Base-by-base conservation (phyloP, 2,888 invertebrate genomes). In the Tetragonisca angustula region DNA sequence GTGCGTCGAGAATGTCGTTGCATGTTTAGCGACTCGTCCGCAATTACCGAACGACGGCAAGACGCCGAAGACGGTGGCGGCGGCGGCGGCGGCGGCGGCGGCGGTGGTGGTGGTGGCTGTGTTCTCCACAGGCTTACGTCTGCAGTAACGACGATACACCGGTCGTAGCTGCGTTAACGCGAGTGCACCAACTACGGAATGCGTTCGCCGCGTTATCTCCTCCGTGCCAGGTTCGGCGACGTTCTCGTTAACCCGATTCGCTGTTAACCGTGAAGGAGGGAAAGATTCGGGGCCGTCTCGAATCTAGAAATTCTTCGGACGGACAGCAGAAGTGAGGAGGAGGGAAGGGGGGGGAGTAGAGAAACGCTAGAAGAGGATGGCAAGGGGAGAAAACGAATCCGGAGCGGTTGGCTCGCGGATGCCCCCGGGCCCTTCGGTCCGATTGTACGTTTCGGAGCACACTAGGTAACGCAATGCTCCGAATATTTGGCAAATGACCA, bases 401-500 rank as follows among this genome's bases (percentile, higher is more conserved):
- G 76, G 13, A 52, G 70, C 56, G 79, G 65, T 64, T 43, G 27
- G 61, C 69, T 80, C 50, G 49, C 74, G 43, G 9, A 78, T 49
- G 32, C 62, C 76, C 74, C 21, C 36, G 19, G 77, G 84, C 36
- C 36, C 32, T 17, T 32, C 50, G 65, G 76, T 52, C 73, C 72
- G 65, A 82, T 86, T 84, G 82, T 75, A 77, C 78, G 70, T 84
- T 70, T 77, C 78, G 70, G 78, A 59, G 52, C 69, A 56, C 83
- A 56, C 83, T 79, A 72, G 88, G 85, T 83, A 88, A 87, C 89
- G 92, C 92, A 92, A 93, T 93, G 91, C 93, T 93, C 91, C 91
- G 91, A 94, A 93, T 94, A 93, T 93, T 93, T 92, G 89, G 80
- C 92, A 94, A 94, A 94, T 93, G 90, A 92, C 90, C 90, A 88